Conservation (phyloP, 2,797 vertebrate genomes). For the Odontamblyopus lacepedii region DNA sequence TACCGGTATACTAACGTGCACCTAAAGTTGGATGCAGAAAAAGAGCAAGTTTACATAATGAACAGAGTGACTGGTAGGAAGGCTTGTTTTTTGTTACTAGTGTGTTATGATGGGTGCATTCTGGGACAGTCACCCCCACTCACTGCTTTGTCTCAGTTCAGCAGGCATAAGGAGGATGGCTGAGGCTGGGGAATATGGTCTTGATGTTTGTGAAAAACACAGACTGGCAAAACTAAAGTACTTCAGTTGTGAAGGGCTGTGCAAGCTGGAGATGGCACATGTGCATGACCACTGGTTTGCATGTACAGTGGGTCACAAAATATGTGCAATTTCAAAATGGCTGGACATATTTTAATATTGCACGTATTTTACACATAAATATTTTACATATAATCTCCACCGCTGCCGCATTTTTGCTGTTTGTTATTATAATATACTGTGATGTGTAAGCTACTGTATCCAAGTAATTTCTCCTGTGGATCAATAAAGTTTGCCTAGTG, state of each 20-base stretch:
- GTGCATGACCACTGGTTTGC: constrained; percentile 25
- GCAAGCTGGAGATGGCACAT: constrained; percentile 34
- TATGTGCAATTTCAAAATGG: constrained; percentile 34
- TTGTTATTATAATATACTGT: no score
- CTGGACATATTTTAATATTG: no score
- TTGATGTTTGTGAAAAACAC: constrained; percentile 35
- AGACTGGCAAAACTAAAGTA: constrained; percentile 39
- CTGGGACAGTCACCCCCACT: constrained; percentile 6
- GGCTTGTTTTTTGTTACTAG: background rate
- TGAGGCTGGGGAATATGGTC: constrained; percentile 35
- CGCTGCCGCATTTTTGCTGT: no score
- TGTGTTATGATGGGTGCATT: background rate
- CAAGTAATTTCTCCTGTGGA: no score
- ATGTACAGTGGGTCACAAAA: constrained; percentile 22
- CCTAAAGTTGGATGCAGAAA: background rate
- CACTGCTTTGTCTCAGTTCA: constrained; percentile 3
- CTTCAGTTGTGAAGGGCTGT: constrained; percentile 53
- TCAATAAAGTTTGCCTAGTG: no score
- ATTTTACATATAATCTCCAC: no score
- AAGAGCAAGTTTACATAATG: background rate
- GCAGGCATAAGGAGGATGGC: constrained; percentile 19
- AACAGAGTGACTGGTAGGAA: background rate
- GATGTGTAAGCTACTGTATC: no score
- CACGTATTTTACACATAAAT: no score
- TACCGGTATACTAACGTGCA: background rate